Evolutionary conservation across 2,888 invertebrate genomes (phyloP).

Genomic region (Plebejus argus): DNA sequence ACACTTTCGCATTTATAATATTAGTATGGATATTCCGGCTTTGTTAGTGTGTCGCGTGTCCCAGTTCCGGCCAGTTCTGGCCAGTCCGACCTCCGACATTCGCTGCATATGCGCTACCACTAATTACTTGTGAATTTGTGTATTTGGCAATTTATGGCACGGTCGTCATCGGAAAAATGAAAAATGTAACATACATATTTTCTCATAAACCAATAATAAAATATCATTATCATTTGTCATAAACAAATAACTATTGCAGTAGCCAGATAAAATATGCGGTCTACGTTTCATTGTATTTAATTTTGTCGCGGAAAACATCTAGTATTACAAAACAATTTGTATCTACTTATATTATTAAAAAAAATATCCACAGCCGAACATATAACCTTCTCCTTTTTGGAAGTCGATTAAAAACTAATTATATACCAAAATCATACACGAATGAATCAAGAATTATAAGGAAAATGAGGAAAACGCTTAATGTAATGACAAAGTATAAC

Average conservation of each 20-base stretch:
- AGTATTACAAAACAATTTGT: neutral
- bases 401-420: neutral
- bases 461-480: neutral
- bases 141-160: neutral
- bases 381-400: no score
- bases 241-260: no score
- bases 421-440: neutral
- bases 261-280: no score
- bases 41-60: neutral
- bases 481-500: neutral
- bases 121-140: constrained; percentile 18
- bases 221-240: no score
- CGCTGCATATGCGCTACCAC: neutral
- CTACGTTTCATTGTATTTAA: no score
- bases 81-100: neutral
- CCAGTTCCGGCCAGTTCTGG: constrained; percentile 1
- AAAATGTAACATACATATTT: neutral
- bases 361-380: no score
- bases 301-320: neutral
- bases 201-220: no score
- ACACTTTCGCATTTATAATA: no score
- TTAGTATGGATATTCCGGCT: constrained; percentile 25
- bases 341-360: no score
- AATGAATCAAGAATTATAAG: neutral
- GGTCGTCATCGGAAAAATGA: neutral